These are phyloP conservation scores for Leucophenga montana DNA, from an alignment of 2,888 invertebrate genomes.

Conservation along the genomic window DNA sequence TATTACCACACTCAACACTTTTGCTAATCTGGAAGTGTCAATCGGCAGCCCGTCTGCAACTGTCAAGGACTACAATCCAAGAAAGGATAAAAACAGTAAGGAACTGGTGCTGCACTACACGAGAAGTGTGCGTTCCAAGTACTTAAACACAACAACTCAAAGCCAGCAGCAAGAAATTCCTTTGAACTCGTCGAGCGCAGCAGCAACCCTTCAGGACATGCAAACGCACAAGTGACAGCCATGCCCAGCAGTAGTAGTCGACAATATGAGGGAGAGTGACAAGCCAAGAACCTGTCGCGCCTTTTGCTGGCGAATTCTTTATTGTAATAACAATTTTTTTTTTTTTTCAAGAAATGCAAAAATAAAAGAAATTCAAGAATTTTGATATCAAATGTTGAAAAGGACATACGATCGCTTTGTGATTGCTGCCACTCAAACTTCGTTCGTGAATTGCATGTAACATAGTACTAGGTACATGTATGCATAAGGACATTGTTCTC, in stretches of 20 bases:
- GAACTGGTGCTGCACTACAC: neutral
- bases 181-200: conserved; percentile 1
- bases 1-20: conserved; percentile 62
- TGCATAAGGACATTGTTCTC: conserved; percentile 34
- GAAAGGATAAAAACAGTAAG: neutral
- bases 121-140: conserved; percentile 25
- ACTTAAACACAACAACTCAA: neutral
- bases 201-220: conserved; percentile 1
- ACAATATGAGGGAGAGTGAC: neutral
- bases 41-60: conserved; percentile 51
- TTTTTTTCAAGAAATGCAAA: neutral
- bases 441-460: conserved; percentile 52
- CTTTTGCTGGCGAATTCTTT: conserved; percentile 1
- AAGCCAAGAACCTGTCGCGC: conserved; percentile 15
- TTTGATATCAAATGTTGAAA: conserved; percentile 24
- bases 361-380: conserved; percentile 5
- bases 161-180: neutral
- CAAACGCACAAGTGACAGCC: conserved; percentile 1
- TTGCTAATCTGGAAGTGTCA: conserved; percentile 71
- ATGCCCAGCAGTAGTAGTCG: neutral
- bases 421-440: neutral
- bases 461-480: no score
- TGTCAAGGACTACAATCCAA: conserved; percentile 42
- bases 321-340: neutral
- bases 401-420: conserved; percentile 19